phyloP scores from a whole-genome alignment of 2,888 invertebrate species.

The Oasisia sp. region DNA sequence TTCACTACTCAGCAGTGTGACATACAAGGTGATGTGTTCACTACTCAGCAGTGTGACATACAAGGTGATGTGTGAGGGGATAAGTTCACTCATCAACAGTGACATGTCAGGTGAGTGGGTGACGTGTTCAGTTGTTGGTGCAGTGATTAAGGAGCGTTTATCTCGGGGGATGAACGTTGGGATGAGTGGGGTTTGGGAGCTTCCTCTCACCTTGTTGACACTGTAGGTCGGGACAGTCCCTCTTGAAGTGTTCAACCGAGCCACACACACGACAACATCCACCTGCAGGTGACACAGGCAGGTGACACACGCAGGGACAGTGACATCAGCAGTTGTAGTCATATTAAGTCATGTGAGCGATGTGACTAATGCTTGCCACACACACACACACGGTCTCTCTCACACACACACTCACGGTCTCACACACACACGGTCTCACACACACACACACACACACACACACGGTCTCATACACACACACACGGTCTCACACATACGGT shows the following conservation, averaged over 20 bases:
- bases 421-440: no score
- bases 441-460: no score
- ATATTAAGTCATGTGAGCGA: no score
- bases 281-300: conserved; percentile 39
- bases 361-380: not conserved
- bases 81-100: not conserved
- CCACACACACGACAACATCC: conserved; percentile 82
- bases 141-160: not conserved
- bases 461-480: no score
- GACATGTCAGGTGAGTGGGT: not conserved
- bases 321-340: not conserved
- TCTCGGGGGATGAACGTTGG: no score
- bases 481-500: no score
- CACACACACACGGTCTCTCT: no score
- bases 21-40: not conserved
- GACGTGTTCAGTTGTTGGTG: not conserved
- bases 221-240: conserved; percentile 81
- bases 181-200: no score
- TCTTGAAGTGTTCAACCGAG: conserved; percentile 84
- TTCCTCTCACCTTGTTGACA: conserved; percentile 41
- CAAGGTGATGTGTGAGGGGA: not conserved
- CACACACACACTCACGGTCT: no score
- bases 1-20: not conserved
- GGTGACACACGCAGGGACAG: not conserved
- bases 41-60: not conserved